These are phyloP conservation scores for Ophion obscuratus DNA, from an alignment of 2,888 invertebrate genomes.

Conservation along the genomic window DNA sequence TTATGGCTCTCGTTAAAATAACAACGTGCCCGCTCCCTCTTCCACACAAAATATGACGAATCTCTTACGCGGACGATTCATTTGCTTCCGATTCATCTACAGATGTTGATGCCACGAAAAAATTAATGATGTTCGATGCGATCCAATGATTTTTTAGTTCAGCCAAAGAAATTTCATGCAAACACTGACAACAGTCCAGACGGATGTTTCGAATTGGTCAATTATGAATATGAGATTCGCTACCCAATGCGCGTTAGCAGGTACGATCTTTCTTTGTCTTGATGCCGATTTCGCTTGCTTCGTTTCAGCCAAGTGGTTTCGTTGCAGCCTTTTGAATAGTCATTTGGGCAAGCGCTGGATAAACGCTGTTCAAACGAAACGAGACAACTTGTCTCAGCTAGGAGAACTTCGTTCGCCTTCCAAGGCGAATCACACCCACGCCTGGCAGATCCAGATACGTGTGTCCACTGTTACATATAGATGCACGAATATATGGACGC, in stretches of 20 bases:
- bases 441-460: constrained; percentile 3
- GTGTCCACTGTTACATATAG: not conserved
- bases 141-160: not conserved
- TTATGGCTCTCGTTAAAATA: constrained; percentile 45
- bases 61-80: constrained; percentile 15
- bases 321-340: not conserved
- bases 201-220: too few relatives aligned
- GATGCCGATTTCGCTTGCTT: not conserved
- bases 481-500: constrained; percentile 4
- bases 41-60: constrained; percentile 15
- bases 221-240: not conserved
- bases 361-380: not conserved
- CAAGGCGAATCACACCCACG: constrained; percentile 58
- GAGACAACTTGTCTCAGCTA: constrained; percentile 5
- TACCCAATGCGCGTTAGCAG: not conserved
- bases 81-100: constrained; percentile 9
- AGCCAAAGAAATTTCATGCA: not conserved
- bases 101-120: not conserved
- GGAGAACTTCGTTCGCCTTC: constrained; percentile 33
- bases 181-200: too few relatives aligned
- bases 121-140: not conserved
- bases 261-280: not conserved
- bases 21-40: constrained; percentile 25
- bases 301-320: not conserved
- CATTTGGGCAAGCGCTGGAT: not conserved